Conservation (phyloP, 2,797 vertebrate species). For the Microchirus variegatus region DNA sequence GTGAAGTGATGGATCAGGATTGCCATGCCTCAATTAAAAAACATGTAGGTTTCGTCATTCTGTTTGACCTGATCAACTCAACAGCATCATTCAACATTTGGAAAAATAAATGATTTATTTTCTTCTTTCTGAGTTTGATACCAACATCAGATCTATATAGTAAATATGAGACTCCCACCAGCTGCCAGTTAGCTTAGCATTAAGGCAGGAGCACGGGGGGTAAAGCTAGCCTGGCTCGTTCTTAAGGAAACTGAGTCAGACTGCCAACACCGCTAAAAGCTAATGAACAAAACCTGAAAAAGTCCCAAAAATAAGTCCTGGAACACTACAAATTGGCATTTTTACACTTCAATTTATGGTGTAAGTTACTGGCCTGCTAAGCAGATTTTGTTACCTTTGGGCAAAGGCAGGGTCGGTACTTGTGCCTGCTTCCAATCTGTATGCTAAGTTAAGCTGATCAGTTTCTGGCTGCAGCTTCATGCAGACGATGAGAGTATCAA, state of each 20-base stretch:
- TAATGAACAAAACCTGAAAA: background rate
- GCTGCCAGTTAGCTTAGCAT: background rate
- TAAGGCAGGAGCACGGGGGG: background rate
- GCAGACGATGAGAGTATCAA: background rate
- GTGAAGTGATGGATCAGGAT: constrained; percentile 27
- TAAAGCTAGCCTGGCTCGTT: background rate
- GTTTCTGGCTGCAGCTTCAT: background rate
- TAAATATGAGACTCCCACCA: background rate
- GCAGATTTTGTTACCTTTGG: constrained; percentile 1
- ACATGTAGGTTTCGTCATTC: background rate
- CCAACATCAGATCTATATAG: background rate
- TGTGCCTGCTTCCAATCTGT: background rate
- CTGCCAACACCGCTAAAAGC: constrained; percentile 3
- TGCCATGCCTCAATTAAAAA: constrained; percentile 8
- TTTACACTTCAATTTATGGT: background rate
- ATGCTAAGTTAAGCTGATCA: constrained; percentile 5
- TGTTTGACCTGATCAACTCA: constrained; percentile 8
- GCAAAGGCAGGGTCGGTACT: background rate
- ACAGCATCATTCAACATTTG: constrained; percentile 3
- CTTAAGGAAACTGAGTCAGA: background rate
- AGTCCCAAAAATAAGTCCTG: background rate
- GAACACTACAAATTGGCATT: constrained; percentile 1
- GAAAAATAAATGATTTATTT: background rate
- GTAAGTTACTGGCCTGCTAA: background rate
- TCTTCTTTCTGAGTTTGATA: background rate